A percentile compares a stretch with the other conserved stretches of the same genome.
Conservation (phyloP, 2,797 vertebrate genomes). For the Arctocebus calabarensis region DNA sequence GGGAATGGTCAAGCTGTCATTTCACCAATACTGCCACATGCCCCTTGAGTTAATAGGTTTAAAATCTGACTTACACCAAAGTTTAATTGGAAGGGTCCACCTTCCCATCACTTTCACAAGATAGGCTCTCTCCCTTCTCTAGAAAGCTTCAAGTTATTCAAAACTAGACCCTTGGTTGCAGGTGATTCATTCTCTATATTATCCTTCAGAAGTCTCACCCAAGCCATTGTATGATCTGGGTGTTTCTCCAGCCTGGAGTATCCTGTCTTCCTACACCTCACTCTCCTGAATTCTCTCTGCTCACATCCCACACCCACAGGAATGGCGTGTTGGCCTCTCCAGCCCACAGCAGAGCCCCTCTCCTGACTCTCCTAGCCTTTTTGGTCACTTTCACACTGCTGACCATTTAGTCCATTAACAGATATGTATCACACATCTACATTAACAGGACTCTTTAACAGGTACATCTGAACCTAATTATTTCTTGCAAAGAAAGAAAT, state of each 20-base stretch:
- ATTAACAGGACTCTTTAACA: background rate
- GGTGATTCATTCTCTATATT: background rate
- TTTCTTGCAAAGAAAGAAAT: background rate
- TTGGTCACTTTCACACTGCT: background rate
- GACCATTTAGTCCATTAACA: background rate
- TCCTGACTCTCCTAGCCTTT: background rate
- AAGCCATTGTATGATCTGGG: background rate
- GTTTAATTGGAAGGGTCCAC: background rate
- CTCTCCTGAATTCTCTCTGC: background rate
- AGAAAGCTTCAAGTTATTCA: background rate
- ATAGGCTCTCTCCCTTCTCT: background rate
- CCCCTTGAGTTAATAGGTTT: slow-evolving; percentile 15
- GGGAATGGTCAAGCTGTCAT: background rate
- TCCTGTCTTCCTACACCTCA: background rate
- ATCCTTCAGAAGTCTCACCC: background rate
- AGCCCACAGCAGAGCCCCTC: background rate
- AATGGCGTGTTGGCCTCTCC: background rate
- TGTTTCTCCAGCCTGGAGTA: background rate
- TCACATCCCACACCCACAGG: background rate
- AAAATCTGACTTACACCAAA: background rate
- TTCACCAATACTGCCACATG: background rate
- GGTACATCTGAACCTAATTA: background rate
- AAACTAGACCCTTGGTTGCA: background rate
- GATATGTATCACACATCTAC: background rate
- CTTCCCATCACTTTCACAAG: background rate